Base-by-base conservation (phyloP, 1,140 invertebrate genomes). In the Arctopsyche grandis region DNA sequence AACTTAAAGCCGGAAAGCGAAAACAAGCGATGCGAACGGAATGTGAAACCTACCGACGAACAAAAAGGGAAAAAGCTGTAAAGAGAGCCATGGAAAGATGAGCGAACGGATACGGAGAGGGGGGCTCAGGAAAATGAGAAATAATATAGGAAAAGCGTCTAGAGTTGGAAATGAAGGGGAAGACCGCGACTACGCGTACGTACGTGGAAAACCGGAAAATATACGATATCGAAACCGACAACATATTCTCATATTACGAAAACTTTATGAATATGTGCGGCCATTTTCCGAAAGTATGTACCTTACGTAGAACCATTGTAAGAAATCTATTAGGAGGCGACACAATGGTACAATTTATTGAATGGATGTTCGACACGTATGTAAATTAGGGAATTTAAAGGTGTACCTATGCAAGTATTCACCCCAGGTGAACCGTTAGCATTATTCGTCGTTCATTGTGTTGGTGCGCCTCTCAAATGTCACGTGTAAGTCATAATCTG, bases 401-500 rank as follows among this genome's bases (percentile, higher is more conserved):
- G 43, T n/a, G 60, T 22, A 16, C 58, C 7, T 63, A 63, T 63
- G 9, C 5, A 63, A 9, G 16, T 16, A 7, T 22, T 4, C 21
- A 38, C 21, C 60, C 60, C 60, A 66, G 60, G 60, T 66, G 60
- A 22, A 19, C 14, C 19, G 19, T 66, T 66, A 66, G 19, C 60
- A 66, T 66, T 29, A 52, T 66, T 29, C 21, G 58, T 3, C n/a
- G 4, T 58, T 58, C 38, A 71, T 71, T 71, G 69, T 46, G 43
- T 46, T 19, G 0, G 10, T 44, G 69, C 3, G 21, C 26, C 46
- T 16, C 24, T 44, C 69, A 69, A 80, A 80, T 80, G 75, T 78
- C 79, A 80, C 73, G 79, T 76, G 75, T 80, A 80, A 26, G 73
- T 80, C 48, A 80, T 60, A 80, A 80, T 80, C 46, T 63, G 79